A percentile compares a stretch with the other conserved stretches of the same genome.
Conservation (phyloP, 2,797 vertebrate species). For the Hirundo rustica region DNA sequence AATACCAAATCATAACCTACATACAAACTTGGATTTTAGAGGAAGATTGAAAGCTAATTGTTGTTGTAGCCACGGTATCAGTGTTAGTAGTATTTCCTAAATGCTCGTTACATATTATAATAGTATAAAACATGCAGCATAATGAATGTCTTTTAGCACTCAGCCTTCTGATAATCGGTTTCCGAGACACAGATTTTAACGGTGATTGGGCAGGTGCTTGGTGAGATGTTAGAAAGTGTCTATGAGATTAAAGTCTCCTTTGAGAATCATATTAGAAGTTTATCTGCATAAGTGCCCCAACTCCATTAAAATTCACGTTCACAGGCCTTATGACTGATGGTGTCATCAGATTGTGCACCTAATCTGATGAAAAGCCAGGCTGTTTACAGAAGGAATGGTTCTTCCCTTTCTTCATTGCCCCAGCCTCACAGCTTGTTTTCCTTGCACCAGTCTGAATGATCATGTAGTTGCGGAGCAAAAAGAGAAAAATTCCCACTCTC, state of each 20-base stretch:
- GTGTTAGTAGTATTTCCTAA: not conserved
- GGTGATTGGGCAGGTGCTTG: not conserved
- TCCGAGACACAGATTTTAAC: not conserved
- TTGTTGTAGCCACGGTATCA: not conserved
- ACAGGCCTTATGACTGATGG: not conserved
- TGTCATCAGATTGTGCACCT: not conserved
- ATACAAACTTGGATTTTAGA: not conserved
- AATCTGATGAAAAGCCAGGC: not conserved
- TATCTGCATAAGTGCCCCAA: not conserved
- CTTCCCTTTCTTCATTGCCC: not conserved
- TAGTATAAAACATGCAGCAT: not conserved
- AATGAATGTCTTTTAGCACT: not conserved
- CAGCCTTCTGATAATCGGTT: not conserved
- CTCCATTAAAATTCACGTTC: conserved; percentile 8
- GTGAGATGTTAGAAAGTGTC: not conserved
- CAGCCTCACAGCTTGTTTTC: not conserved
- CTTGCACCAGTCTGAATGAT: not conserved
- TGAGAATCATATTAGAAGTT: not conserved
- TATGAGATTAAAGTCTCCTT: not conserved
- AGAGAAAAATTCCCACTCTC: not conserved
- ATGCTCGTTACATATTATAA: not conserved
- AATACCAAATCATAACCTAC: not conserved
- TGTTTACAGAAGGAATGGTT: not conserved
- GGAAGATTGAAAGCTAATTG: not conserved
- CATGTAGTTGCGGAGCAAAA: not conserved